Evolutionary conservation across 2,888 invertebrate species (phyloP).

Genomic region (Ischnura elegans): DNA sequence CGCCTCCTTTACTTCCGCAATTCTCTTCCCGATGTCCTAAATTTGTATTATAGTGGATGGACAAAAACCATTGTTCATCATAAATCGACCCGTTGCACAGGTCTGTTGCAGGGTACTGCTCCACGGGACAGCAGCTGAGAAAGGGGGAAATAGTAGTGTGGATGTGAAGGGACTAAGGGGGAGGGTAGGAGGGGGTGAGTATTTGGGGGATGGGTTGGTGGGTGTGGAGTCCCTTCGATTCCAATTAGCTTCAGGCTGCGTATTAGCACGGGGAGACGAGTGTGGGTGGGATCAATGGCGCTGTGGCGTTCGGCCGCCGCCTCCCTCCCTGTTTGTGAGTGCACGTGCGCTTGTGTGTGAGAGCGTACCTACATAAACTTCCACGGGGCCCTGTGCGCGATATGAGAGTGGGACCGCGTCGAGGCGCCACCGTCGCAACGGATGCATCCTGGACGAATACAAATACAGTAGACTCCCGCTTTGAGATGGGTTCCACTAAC

Average conservation of each 20-base stretch:
- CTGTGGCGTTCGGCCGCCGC: background rate
- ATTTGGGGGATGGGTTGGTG: background rate
- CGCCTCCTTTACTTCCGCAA: no score
- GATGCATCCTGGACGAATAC: no score
- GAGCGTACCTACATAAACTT: no score
- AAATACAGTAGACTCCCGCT: no score
- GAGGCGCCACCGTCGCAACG: background rate
- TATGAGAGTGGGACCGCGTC: background rate
- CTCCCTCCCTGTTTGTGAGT: background rate
- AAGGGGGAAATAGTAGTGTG: background rate
- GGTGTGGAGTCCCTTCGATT: constrained; percentile 33
- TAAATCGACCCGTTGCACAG: no score
- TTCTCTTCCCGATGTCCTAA: no score
- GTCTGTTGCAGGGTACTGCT: no score
- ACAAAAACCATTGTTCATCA: no score
- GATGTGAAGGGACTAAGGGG: background rate
- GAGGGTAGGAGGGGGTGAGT: background rate
- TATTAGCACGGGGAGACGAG: constrained; percentile 11
- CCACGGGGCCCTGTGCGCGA: no score
- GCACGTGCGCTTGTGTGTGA: background rate
- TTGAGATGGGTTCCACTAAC: no score
- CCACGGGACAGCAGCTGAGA: no score
- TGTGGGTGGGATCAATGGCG: background rate
- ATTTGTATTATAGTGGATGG: no score
- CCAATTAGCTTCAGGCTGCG: constrained; percentile 44